Evolutionary conservation across 2,797 vertebrate genomes (phyloP).

Genomic region (Scarus forsteni): DNA sequence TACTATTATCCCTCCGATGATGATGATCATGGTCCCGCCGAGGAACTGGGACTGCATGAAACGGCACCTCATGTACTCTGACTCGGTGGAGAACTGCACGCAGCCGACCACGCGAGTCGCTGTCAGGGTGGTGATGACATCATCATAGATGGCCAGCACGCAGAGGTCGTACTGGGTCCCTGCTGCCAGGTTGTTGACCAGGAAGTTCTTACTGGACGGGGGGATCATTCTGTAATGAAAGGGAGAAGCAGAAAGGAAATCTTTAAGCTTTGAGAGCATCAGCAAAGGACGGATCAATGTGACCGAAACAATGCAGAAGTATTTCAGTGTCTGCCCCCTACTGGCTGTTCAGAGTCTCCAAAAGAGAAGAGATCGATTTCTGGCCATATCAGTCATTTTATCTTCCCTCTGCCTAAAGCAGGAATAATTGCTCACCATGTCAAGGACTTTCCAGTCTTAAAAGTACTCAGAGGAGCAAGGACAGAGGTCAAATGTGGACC

Average conservation of each 20-base stretch:
- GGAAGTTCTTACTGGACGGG: conserved; percentile 96
- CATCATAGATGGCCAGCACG: conserved; percentile 96
- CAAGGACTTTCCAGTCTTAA: too few species aligned
- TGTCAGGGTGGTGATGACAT: conserved; percentile 95
- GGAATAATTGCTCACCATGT: too few species aligned
- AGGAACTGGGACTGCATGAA: conserved; percentile 99
- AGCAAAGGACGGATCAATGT: not conserved
- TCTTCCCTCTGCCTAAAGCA: too few species aligned
- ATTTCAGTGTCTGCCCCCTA: too few species aligned
- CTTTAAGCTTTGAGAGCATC: not conserved
- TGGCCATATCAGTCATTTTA: too few species aligned
- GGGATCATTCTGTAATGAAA: conserved; percentile 92
- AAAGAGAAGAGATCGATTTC: too few species aligned
- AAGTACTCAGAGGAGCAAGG: too few species aligned
- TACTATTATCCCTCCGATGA: conserved; percentile 98
- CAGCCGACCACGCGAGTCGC: conserved; percentile 97
- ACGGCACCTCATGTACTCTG: conserved; percentile 96
- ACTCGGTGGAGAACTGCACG: conserved; percentile 95
- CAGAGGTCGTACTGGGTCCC: conserved; percentile 96
- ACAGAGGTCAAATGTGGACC: too few species aligned
- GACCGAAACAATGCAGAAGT: too few species aligned
- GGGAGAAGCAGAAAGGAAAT: not conserved
- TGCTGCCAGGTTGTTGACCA: conserved; percentile 96
- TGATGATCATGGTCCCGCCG: conserved; percentile 99
- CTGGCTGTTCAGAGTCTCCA: too few species aligned